Evolutionary conservation across 2,113 vertebrate genomes (phyloP).

Genomic region (Aramus guarauna): DNA sequence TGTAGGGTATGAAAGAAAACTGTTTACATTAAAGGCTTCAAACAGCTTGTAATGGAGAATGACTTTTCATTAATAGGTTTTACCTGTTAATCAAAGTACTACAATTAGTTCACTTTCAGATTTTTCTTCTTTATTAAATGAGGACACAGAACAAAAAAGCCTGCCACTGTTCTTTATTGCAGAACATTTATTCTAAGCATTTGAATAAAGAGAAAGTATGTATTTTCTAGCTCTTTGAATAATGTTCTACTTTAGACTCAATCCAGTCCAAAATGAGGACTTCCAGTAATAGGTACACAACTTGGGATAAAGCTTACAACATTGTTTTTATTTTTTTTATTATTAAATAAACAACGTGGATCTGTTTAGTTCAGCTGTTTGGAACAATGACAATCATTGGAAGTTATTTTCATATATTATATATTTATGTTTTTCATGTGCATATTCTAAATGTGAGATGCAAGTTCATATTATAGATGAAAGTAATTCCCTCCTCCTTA

Average conservation of each 20-base stretch:
- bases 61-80: slow-evolving; percentile 17
- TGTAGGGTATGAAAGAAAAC: not conserved
- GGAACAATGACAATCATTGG: not conserved
- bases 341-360: too few species aligned
- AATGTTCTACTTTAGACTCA: not conserved
- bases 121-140: not conserved
- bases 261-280: not conserved
- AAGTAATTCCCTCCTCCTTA: not conserved
- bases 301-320: too few species aligned
- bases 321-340: too few species aligned
- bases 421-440: not conserved
- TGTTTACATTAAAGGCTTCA: not conserved
- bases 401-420: not conserved
- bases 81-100: not conserved
- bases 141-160: not conserved
- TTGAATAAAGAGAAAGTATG: not conserved
- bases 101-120: not conserved
- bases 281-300: not conserved
- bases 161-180: not conserved
- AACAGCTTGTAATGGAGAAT: not conserved
- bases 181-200: not conserved
- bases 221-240: not conserved
- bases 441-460: too few species aligned
- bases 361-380: not conserved
- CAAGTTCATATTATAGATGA: not conserved